Evolutionary conservation across 2,888 invertebrate genomes (phyloP), one percentile per base, ranked within the genome.

Genomic region (Cheilosia pagana): DNA sequence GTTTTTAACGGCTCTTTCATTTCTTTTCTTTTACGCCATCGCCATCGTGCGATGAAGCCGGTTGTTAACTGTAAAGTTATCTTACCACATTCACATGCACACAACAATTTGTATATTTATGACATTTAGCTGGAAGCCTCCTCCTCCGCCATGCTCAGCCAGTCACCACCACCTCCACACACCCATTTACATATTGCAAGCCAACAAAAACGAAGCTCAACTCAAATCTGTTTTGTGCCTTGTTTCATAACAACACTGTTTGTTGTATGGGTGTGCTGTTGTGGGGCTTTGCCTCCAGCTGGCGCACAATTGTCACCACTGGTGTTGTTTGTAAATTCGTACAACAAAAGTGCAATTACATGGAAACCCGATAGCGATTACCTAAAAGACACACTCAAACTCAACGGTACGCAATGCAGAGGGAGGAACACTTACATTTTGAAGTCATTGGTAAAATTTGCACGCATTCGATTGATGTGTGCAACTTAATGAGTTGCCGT

Each of bases 391-490:
- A 57, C 4, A 57, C 19, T 35, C 16, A 8, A 50, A 50, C 31
- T n/a, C 8, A 28, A 14, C 67, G 52, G 48, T 63, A 53, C 41
- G 12, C 21, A n/a, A 16, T 19, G 19, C 28, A 59, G 48, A 62
- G 14, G 68, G 39, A 52, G 45, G 45, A 43, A 28, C 21, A 28
- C 10, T 16, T 28, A 23, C 23, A n/a, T 63, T 72, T 59, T 45
- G 3, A 7, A 59, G 59, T 57, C 53, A 50, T 83, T 79, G 28
- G 63, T 65, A 83, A 70, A 65, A 70, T 31, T 63, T 53, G 35
- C 78, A 83, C 83, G 74, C 70, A 74, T 21, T 59, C 53, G 23
- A 79, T 74, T 63, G 68, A 75, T 74, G 75, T 82, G 76, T 82
- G 76, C 39, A 67, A 59, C 50, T 43, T 50, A 75, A 67, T 67